A percentile compares a stretch with the other conserved stretches of the same genome.
These are phyloP conservation scores for Psittacara wagleri DNA, from an alignment of 2,113 vertebrate genomes.

Conservation along the genomic window DNA sequence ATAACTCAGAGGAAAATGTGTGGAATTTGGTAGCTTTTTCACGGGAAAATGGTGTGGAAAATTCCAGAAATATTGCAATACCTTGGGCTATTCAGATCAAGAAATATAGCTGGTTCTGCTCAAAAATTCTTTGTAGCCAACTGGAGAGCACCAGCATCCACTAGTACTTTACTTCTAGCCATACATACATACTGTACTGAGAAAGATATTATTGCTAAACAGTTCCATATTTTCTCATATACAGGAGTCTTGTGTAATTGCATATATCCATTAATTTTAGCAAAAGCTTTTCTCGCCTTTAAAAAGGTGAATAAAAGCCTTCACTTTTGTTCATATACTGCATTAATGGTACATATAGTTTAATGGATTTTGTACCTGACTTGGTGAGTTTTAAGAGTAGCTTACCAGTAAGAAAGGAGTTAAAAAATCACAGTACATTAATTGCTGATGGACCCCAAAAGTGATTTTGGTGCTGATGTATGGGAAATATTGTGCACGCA, in stretches of 20 bases:
- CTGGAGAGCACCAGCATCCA: neutral
- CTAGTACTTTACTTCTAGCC: neutral
- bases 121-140: neutral
- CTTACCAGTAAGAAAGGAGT: neutral
- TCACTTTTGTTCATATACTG: neutral
- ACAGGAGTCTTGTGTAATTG: neutral
- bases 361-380: neutral
- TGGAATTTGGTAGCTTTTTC: neutral
- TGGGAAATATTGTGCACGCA: neutral
- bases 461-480: slow-evolving; percentile 1
- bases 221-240: neutral
- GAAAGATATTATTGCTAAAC: neutral
- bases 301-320: neutral
- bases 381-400: neutral
- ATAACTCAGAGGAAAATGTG: neutral
- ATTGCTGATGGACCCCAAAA: neutral
- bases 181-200: neutral
- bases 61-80: neutral
- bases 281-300: neutral
- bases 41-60: neutral
- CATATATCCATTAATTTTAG: neutral
- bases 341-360: neutral
- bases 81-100: neutral
- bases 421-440: neutral
- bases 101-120: neutral